Evolutionary conservation across 2,113 vertebrate species (phyloP).

Genomic region (Tinamus guttatus): DNA sequence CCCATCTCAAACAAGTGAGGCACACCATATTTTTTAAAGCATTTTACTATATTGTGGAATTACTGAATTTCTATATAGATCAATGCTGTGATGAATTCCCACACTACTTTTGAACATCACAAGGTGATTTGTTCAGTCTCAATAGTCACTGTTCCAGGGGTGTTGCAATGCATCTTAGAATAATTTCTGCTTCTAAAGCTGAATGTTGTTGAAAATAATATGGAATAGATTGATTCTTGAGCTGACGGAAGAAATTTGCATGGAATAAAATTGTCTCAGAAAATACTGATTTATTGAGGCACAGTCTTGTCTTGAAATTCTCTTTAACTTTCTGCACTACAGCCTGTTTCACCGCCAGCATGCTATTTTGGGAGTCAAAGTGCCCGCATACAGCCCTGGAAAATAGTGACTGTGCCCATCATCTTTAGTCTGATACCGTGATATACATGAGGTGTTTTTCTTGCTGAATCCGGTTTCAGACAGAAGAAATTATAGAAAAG

Average conservation of each 20-base stretch:
- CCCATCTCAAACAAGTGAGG: not conserved
- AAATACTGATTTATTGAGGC: not conserved
- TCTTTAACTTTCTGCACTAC: not conserved
- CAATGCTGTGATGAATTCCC: not conserved
- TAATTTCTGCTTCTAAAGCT: not conserved
- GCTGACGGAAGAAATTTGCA: not conserved
- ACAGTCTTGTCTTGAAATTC: not conserved
- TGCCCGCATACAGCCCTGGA: not conserved
- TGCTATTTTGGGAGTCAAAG: not conserved
- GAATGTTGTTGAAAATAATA: not conserved
- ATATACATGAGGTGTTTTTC: not conserved
- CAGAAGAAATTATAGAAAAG: not conserved
- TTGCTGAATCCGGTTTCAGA: not conserved
- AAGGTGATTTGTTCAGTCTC: not conserved
- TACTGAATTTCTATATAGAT: not conserved
- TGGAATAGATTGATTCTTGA: not conserved
- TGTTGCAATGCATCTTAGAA: not conserved
- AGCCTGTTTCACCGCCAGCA: rapidly evolving
- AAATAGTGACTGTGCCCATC: not conserved
- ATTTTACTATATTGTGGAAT: not conserved
- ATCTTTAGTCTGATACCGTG: not conserved
- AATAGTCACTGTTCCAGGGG: not conserved
- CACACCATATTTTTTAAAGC: not conserved
- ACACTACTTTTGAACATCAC: not conserved
- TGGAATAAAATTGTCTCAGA: not conserved